Base-by-base conservation (phyloP, 2,113 vertebrate species). In the Scalopus aquaticus region DNA sequence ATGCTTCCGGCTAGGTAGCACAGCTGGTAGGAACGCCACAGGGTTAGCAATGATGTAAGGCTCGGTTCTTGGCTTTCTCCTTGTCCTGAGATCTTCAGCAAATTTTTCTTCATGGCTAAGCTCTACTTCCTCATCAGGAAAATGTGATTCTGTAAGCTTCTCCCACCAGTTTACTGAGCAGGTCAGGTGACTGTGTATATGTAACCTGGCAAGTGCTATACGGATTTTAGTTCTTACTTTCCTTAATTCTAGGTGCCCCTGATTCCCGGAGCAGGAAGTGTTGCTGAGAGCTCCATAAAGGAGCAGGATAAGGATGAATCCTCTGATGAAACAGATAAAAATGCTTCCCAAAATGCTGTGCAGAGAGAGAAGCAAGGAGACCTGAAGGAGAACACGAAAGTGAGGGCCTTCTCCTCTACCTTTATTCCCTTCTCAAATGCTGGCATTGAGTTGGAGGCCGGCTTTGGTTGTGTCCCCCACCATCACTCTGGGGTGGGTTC, bases 201-300 rank as follows among this genome's bases (percentile, higher is more conserved):
- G 9, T 8, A 8, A 78, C 42, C 67, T 70, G 62, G n/a, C n/a
- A 16, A 60, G 30, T 28, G 39, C 64, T n/a, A 3, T 20, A 10
- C 19, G 30, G 37, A 58, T 13, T 6, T 69, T 49, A 16, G 28
- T 49, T 76, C 60, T 90, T 77, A 9, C 1, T 0, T 0, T 70
- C 60, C 94, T 24, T 17, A 0, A 44, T 88, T 37, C 30, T 83
- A 98, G 98, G 87, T 22, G 12, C 91, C 86, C 12, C 5, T 13
- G 20, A 72, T 17, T 6, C 6, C 37, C 24, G 96, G 96, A 44
- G 4, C 0, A 51, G 95, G 84, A 5, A 96, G 6, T 0, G 4
- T 19, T 11, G 98, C 98, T 0, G 97, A 98, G 54, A 92, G 84
- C 56, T 98, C 98, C 44, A 87, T 97, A 0, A 39, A 39, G 39